A percentile compares a stretch with the other conserved stretches of the same genome.
Evolutionary conservation across 2,113 vertebrate species (phyloP).

Genomic region (Hippocampus barbouri): DNA sequence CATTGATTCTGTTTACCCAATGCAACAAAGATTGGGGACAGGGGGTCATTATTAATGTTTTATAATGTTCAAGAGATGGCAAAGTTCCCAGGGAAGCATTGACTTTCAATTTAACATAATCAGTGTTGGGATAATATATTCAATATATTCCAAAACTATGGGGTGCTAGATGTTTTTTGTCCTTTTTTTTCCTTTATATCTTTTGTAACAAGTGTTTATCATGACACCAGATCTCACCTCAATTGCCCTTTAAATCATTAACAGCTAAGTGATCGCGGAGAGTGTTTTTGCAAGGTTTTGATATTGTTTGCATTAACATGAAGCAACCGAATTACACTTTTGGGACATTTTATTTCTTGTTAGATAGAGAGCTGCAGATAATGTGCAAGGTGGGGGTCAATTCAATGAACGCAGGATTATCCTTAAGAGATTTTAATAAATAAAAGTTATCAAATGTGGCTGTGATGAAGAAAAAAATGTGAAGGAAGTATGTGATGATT

Average conservation of each 20-base stretch:
- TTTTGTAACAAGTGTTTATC: slow-evolving; percentile 5
- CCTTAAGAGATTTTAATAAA: slow-evolving; percentile 22
- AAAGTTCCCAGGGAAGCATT: not conserved
- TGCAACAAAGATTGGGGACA: not conserved
- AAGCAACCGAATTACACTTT: slow-evolving; percentile 36
- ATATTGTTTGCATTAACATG: slow-evolving; percentile 27
- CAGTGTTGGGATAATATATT: not conserved
- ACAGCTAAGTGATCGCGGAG: slow-evolving; percentile 12
- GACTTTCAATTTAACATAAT: not conserved
- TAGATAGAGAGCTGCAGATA: slow-evolving; percentile 7
- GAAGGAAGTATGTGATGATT: slow-evolving; percentile 34
- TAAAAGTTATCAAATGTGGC: slow-evolving; percentile 20
- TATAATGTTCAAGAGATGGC: not conserved
- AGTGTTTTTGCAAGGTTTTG: slow-evolving; percentile 22
- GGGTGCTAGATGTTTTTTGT: slow-evolving; percentile 18
- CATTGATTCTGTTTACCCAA: not conserved
- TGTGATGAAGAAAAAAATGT: slow-evolving; percentile 30
- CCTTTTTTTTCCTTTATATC: not conserved
- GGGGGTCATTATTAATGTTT: not conserved
- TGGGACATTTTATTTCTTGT: slow-evolving; percentile 29
- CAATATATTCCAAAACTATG: not conserved
- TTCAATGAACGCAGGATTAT: not conserved
- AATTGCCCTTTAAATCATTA: slow-evolving; percentile 9
- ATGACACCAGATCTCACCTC: not conserved
- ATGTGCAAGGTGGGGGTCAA: slow-evolving; percentile 8